Evolutionary conservation across 92 coral and sea anemone genomes (phyloP), one percentile per base, ranked within the genome.

Genomic region (Umimayanthus kanabou): DNA sequence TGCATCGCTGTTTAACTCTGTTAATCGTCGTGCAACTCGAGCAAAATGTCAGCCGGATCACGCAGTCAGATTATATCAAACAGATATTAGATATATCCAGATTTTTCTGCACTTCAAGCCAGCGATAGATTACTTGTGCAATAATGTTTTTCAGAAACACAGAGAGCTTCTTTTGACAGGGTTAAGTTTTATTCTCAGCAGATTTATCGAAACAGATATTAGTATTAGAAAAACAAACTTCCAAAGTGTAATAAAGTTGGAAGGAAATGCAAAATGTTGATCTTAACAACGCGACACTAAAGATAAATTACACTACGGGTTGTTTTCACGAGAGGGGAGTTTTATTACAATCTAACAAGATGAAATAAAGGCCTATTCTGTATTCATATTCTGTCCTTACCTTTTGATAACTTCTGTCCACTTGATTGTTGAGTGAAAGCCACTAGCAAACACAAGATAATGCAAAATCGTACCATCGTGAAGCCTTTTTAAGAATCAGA

Each of bases 391-490:
- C 18, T n/a, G 40, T n/a, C 26, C 79, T 53, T 83, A 83, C 87
- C 77, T 83, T 83, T 43, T 42, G 57, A 43, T 26, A 28, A 11
- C 66, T 70, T 83, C 40, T 83, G 78, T 2, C 29, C 78, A 22
- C 65, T 73, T 28, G 87, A 70, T n/a, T 25, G 37, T 13, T 45
- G 87, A 22, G 42, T 45, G 26, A 70, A 15, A 70, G 28, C 30
- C 65, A 25, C 78, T 30, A 47, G 15, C 22, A 83, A 77, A 28
- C 37, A 71, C 66, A 83, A 26, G 78, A 83, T 20, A 82, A 23
- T 33, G 42, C n/a, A 67, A 8, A 49, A 70, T 26, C 57, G 50
- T 49, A 69, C 87, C 87, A 83, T 83, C 74, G 77, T 42, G 77
- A 83, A 69, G 33, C 78, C n/a, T 83, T 25, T 66, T 61, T 7